Base-by-base conservation (phyloP, 2,888 invertebrate genomes). In the Pseudococcus viburni region DNA sequence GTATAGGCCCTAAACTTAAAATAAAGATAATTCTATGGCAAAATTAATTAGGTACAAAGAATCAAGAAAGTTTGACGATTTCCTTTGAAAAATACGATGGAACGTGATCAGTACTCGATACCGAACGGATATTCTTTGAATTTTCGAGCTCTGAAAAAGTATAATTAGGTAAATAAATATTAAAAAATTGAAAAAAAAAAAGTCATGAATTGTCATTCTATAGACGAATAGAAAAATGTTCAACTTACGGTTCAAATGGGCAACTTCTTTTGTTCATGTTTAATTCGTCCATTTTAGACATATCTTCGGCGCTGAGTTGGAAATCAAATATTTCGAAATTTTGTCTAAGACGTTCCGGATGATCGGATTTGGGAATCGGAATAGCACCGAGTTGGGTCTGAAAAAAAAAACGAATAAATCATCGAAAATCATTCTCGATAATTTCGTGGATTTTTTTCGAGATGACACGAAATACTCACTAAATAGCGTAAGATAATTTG, bases 401-500 rank as follows among this genome's bases (percentile, higher is more conserved):
- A 46, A 89, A 89, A 83, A 51, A 33, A 33, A 33, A 2, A 33
- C 1, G 3, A 3, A 33, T 33, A 33, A 3, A 33, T 1, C 26
- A 3, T 33, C 3, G 26, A 2, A 33, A 33, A 3, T 33, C 3
- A 33, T 33, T 2, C 26, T 33, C 26, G 26, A 33, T 33, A 33
- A 33, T 33, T 33, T 33, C 26, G 26, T 33, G 1, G 26, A 33
- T 33, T 33, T 33, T 1, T 33, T 55, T 17, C 51, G 48, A 48
- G 15, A 26, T n/a, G n/a, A 0, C 26, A 11, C 0, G 19, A 59
- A 55, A 11, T 59, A 88, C 88, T 64, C 84, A 94, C 92, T 91
- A 94, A 93, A 91, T 94, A 94, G 92, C 94, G 94, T 83, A 95
- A 93, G 0, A 95, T 92, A 46, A 96, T 92, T 91, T 96, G 96